Conservation (phyloP, 2,888 invertebrate genomes). For the Machimus rusticus region DNA sequence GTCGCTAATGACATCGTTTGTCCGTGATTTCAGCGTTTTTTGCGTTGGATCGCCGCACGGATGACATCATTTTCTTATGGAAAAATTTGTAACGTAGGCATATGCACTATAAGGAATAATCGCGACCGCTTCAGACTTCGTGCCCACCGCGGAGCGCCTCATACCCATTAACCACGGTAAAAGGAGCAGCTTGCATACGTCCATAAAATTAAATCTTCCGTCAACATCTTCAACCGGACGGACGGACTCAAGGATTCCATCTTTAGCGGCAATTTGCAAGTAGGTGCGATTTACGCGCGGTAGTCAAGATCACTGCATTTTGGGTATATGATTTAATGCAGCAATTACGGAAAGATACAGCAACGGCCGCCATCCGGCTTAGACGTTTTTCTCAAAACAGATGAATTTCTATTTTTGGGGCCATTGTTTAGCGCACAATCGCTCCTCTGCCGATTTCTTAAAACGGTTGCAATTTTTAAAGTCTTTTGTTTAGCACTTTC, state of each 20-base stretch:
- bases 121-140: not conserved
- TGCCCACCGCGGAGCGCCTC: not conserved
- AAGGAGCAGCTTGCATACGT: not conserved
- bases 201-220: conserved; percentile 1
- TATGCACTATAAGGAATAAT: not conserved
- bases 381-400: not conserved
- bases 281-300: not conserved
- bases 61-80: conserved; percentile 36
- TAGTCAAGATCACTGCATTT: not conserved
- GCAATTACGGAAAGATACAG: not conserved
- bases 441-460: not conserved
- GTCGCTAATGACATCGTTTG: conserved; percentile 38
- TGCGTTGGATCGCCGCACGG: conserved; percentile 11
- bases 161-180: not conserved
- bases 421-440: not conserved
- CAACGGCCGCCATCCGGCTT: not conserved
- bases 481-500: not conserved
- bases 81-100: conserved; percentile 34
- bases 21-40: conserved; percentile 37
- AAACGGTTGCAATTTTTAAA: not conserved
- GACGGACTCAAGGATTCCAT: not conserved
- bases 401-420: not conserved
- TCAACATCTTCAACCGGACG: not conserved
- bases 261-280: not conserved
- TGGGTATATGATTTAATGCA: not conserved